A percentile compares a stretch with the other conserved stretches of the same genome.
Conservation (phyloP, 2,797 vertebrate species). For the Danio choprae region DNA sequence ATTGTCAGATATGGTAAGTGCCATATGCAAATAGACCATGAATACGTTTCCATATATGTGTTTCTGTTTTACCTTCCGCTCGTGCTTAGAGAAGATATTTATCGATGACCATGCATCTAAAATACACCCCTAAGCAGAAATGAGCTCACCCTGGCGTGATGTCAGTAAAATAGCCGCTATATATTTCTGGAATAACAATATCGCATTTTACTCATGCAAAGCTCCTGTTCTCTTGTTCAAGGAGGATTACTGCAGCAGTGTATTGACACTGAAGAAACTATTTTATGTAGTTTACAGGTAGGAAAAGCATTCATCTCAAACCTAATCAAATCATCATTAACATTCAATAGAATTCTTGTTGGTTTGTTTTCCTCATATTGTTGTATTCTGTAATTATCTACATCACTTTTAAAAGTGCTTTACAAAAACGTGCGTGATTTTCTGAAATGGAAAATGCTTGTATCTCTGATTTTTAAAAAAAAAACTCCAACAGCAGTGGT, state of each 20-base stretch:
- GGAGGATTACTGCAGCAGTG: background rate
- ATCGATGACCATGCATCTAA: background rate
- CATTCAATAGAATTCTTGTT: no score
- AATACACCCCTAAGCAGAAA: background rate
- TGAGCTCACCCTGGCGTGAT: background rate
- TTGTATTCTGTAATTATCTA: no score
- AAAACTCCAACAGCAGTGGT: no score
- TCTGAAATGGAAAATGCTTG: background rate
- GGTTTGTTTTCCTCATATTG: no score
- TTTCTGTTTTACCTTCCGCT: no score
- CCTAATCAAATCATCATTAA: no score
- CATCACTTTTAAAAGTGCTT: no score
- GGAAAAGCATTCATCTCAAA: constrained; percentile 35
- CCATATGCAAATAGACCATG: no score
- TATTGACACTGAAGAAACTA: background rate
- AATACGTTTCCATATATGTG: no score
- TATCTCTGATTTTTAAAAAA: background rate
- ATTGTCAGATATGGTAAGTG: no score
- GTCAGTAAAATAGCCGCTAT: background rate
- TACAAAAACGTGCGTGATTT: background rate
- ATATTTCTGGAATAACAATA: background rate
- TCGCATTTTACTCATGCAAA: background rate
- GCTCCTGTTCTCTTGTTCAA: background rate
- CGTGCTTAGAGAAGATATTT: background rate
- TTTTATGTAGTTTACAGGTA: background rate